Evolutionary conservation across 2,113 vertebrate species (phyloP), one percentile per base, ranked within the genome.

Genomic region (Odobenus rosmarus): DNA sequence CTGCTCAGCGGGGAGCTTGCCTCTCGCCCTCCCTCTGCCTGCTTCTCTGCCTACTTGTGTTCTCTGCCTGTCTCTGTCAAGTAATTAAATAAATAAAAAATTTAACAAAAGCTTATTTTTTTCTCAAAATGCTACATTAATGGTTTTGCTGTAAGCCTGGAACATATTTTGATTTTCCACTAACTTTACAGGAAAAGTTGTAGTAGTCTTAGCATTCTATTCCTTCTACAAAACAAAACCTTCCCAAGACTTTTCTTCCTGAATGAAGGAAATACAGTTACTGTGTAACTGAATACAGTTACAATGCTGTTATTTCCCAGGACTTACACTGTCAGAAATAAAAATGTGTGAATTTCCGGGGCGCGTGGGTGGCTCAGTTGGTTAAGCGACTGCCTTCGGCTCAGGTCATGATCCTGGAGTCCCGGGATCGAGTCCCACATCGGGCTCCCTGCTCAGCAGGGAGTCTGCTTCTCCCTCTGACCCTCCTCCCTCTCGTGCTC

Each of bases 301-400:
- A 53, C 71, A 88, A 49, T 82, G 33, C 85, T 94, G 39, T 74
- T 83, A 87, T 91, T 96, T 96, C 62, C 12, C 26, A 89, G 74
- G 39, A 53, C 5, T 76, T 55, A 55, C 4, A 92, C 57, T 84
- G 16, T 96, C 28, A 92, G 61, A 93, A 82, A 82, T n/a, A 96
- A 92, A 80, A 88, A 61, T 80, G 3, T 49, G 77, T 96, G 55
- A 88, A 96, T 96, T 96, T 42, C 31, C 76, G n/a, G n/a, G n/a
- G n/a, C n/a, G n/a, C n/a, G n/a, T n/a, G n/a, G n/a, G n/a, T n/a
- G n/a, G n/a, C n/a, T n/a, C n/a, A n/a, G n/a, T n/a, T n/a, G n/a
- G n/a, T n/a, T n/a, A n/a, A n/a, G n/a, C n/a, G n/a, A n/a, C n/a
- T n/a, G n/a, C n/a, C n/a, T n/a, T n/a, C n/a, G n/a, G n/a, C n/a